Percentiles rank a stretch among this genome's conserved stretches.
Conservation (phyloP, 2,888 invertebrate species). For the Periphyllus acericola region DNA sequence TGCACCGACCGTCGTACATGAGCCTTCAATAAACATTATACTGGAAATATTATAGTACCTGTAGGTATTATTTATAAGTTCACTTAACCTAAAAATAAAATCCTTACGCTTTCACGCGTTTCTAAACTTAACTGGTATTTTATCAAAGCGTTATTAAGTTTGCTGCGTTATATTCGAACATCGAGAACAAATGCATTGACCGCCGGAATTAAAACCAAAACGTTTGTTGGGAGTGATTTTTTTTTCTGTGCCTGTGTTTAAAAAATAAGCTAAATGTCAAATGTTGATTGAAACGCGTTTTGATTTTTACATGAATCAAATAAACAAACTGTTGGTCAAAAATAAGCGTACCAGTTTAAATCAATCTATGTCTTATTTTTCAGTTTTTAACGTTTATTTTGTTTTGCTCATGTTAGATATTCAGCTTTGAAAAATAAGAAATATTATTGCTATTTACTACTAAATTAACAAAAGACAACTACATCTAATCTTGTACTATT, state of each 20-base stretch:
- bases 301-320: too few relatives aligned
- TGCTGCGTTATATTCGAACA: too few relatives aligned
- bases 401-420: background rate
- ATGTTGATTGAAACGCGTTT: background rate
- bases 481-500: too few relatives aligned
- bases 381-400: background rate
- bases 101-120: slow-evolving; percentile 11
- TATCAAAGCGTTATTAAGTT: too few relatives aligned
- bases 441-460: too few relatives aligned
- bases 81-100: slow-evolving; percentile 31
- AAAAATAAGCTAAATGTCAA: too few relatives aligned
- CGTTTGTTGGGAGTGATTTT: too few relatives aligned
- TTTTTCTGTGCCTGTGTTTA: too few relatives aligned
- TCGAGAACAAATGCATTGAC: too few relatives aligned
- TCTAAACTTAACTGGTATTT: background rate
- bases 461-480: too few relatives aligned
- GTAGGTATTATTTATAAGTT: background rate
- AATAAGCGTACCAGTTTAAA: background rate
- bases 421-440: too few relatives aligned
- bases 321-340: background rate
- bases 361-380: background rate
- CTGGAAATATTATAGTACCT: background rate
- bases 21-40: background rate
- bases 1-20: background rate
- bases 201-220: too few relatives aligned